phyloP scores from a whole-genome alignment of 37 sponge, comb jelly and placozoan species.

The Geodia barretti region DNA sequence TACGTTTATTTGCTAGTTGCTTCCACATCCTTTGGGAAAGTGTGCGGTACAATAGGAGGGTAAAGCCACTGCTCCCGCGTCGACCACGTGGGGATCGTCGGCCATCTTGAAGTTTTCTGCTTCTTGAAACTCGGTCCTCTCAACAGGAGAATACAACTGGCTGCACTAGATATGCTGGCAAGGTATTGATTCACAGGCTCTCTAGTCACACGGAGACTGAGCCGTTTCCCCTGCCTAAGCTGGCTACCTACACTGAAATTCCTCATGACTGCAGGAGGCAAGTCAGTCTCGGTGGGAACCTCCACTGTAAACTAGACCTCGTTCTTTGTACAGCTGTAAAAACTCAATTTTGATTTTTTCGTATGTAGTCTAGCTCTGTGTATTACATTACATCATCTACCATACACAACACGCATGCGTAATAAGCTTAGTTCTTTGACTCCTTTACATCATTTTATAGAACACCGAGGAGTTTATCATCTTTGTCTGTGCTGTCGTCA shows the following conservation, averaged over 20 bases:
- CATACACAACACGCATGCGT: too few relatives aligned
- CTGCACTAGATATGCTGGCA: too few relatives aligned
- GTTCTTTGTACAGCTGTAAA: background rate
- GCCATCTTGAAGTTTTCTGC: background rate
- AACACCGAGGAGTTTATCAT: background rate
- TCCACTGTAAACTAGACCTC: too few relatives aligned
- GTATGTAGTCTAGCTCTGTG: too few relatives aligned
- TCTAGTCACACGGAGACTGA: too few relatives aligned
- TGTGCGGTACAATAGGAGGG: background rate
- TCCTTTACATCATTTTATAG: background rate
- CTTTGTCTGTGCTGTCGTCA: background rate
- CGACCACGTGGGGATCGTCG: constrained; percentile 4
- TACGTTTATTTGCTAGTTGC: background rate
- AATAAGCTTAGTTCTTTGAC: background rate
- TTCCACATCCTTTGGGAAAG: background rate
- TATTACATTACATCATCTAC: too few relatives aligned
- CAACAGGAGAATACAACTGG: too few relatives aligned
- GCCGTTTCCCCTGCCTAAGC: too few relatives aligned
- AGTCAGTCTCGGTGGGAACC: too few relatives aligned
- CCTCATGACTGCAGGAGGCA: too few relatives aligned
- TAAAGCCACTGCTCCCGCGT: background rate
- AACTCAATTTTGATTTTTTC: background rate
- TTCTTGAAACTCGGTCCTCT: background rate
- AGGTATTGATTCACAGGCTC: too few relatives aligned
- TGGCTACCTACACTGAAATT: too few relatives aligned